A percentile compares a stretch with the other conserved stretches of the same genome.
Conservation (phyloP, 2,113 vertebrate genomes). For the Sula dactylatra region DNA sequence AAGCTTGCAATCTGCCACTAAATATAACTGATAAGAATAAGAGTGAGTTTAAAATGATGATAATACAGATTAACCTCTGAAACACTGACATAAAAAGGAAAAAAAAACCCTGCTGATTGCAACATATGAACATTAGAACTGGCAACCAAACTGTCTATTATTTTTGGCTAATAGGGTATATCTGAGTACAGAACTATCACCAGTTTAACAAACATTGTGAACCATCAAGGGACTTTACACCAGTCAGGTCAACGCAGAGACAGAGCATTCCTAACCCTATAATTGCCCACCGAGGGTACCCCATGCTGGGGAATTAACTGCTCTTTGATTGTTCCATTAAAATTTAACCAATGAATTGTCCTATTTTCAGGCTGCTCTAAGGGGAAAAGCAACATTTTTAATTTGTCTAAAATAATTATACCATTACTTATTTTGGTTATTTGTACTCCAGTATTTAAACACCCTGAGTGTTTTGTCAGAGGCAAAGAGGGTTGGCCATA, state of each 20-base stretch:
- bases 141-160: conserved; percentile 57
- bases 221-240: conserved; percentile 19
- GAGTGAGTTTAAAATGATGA: conserved; percentile 63
- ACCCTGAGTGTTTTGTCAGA: background rate
- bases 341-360: conserved; percentile 61
- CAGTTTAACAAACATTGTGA: conserved; percentile 45
- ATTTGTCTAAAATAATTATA: conserved; percentile 66
- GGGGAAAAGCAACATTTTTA: conserved; percentile 57
- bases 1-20: conserved; percentile 79
- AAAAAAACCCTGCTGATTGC: conserved; percentile 64
- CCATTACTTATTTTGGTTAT: conserved; percentile 51
- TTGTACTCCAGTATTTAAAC: conserved; percentile 21
- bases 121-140: conserved; percentile 61
- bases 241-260: conserved; percentile 59
- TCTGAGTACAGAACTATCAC: background rate
- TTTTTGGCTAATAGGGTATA: conserved; percentile 62
- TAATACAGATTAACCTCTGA: conserved; percentile 72
- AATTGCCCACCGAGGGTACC: conserved; percentile 41
- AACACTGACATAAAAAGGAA: conserved; percentile 55
- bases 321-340: conserved; percentile 70
- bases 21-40: conserved; percentile 76
- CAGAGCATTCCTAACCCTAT: conserved; percentile 41
- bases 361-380: conserved; percentile 47
- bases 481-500: background rate
- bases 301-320: conserved; percentile 54